Evolutionary conservation across 2,113 vertebrate genomes (phyloP).

Genomic region (Callionymus lyra): DNA sequence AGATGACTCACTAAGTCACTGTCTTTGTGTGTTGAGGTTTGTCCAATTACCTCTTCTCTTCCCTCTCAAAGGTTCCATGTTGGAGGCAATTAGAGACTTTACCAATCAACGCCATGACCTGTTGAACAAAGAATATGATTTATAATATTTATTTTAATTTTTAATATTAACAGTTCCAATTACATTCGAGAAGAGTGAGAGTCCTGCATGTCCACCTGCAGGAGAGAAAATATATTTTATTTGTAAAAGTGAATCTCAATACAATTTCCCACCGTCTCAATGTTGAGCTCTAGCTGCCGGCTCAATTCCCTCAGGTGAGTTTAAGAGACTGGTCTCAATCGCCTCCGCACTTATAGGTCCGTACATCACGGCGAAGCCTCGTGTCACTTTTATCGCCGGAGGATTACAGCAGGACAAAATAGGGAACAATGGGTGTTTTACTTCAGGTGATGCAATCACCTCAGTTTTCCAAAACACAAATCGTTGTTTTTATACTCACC

Average conservation of each 20-base stretch:
- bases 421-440: background rate
- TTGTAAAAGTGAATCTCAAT: slow-evolving; percentile 17
- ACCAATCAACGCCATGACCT: slow-evolving; percentile 59
- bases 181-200: slow-evolving; percentile 35
- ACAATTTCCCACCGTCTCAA: slow-evolving; percentile 38
- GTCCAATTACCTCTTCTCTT: slow-evolving; percentile 40
- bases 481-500: too few relatives aligned
- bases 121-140: slow-evolving; percentile 48
- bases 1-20: too few relatives aligned
- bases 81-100: slow-evolving; percentile 51
- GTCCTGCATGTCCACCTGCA: slow-evolving; percentile 19
- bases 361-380: slow-evolving; percentile 63
- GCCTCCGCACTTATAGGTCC: slow-evolving; percentile 53
- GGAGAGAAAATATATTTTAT: slow-evolving; percentile 13
- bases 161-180: slow-evolving; percentile 60
- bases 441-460: too few relatives aligned
- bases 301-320: slow-evolving; percentile 54
- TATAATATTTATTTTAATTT: too few relatives aligned
- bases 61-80: slow-evolving; percentile 42
- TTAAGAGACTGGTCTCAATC: slow-evolving; percentile 55
- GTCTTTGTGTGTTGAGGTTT: slow-evolving; percentile 3
- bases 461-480: too few relatives aligned
- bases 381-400: slow-evolving; percentile 64
- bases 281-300: slow-evolving; percentile 19
- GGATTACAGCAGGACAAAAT: slow-evolving; percentile 51